These are phyloP conservation scores for Phoeniculus purpureus DNA, from an alignment of 2,797 vertebrate genomes.

Conservation along the genomic window DNA sequence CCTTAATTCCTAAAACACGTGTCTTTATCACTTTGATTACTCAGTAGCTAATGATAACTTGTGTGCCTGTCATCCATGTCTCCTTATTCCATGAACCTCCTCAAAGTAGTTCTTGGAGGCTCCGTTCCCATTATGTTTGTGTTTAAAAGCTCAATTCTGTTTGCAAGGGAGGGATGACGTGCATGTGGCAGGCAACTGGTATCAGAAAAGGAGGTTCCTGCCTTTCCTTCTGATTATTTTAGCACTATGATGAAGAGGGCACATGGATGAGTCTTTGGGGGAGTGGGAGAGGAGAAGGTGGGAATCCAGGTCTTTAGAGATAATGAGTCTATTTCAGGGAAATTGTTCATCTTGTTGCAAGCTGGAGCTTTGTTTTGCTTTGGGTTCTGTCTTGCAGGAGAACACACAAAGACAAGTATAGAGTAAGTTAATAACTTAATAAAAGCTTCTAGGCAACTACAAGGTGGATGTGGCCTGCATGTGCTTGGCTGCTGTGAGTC, in stretches of 20 bases:
- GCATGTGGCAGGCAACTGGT: accelerated
- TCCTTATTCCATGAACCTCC: not conserved
- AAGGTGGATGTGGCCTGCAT: not conserved
- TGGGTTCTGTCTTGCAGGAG: not conserved
- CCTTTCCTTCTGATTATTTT: not conserved
- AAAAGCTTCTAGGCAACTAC: not conserved
- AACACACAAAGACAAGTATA: not conserved
- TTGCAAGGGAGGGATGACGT: not conserved
- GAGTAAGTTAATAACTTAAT: not conserved
- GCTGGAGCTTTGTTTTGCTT: not conserved
- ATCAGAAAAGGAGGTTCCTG: not conserved
- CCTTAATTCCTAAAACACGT: slow-evolving; percentile 16
- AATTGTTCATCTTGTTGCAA: not conserved
- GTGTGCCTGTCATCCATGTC: not conserved
- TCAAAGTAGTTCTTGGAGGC: not conserved
- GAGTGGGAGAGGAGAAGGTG: not conserved
- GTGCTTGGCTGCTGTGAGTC: not conserved
- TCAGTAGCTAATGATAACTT: slow-evolving; percentile 12
- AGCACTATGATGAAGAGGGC: not conserved
- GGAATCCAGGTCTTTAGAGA: not conserved
- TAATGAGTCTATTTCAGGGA: not conserved
- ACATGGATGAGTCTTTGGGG: not conserved
- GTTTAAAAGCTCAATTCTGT: not conserved
- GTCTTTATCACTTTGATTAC: slow-evolving; percentile 32
- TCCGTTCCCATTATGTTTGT: not conserved